Evolutionary conservation across 1,140 invertebrate genomes (phyloP).

Genomic region (Pemphigus obesinymphae): DNA sequence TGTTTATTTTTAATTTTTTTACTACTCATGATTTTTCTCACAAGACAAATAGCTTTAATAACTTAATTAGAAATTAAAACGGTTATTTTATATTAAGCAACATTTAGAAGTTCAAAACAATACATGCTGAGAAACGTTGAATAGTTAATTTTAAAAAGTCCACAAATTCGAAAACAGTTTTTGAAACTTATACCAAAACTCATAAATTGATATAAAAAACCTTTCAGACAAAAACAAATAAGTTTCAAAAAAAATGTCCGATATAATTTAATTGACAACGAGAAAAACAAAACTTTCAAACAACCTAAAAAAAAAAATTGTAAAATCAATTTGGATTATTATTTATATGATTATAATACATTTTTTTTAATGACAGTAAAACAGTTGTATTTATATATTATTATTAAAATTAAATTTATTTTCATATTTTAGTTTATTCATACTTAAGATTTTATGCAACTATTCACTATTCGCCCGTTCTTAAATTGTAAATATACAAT

Average conservation of each 20-base stretch:
- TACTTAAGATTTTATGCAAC: too few species aligned
- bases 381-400: too few species aligned
- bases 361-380: too few species aligned
- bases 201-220: neutral
- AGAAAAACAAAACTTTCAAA: too few species aligned
- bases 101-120: neutral
- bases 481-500: too few species aligned
- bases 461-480: too few species aligned
- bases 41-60: conserved; percentile 17
- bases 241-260: neutral
- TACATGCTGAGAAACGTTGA: neutral
- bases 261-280: too few species aligned
- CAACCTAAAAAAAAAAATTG: too few species aligned
- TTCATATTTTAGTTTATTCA: too few species aligned
- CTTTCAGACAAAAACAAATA: neutral
- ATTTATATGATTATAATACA: too few species aligned
- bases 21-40: neutral
- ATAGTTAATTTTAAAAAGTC: neutral
- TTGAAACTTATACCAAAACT: neutral
- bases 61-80: conserved; percentile 14
- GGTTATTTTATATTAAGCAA: neutral
- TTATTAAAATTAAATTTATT: too few species aligned
- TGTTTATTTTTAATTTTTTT: neutral
- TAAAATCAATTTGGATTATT: too few species aligned
- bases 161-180: neutral